Evolutionary conservation across 1,140 invertebrate genomes (phyloP).

Genomic region (Caenorhabditis remanei): DNA sequence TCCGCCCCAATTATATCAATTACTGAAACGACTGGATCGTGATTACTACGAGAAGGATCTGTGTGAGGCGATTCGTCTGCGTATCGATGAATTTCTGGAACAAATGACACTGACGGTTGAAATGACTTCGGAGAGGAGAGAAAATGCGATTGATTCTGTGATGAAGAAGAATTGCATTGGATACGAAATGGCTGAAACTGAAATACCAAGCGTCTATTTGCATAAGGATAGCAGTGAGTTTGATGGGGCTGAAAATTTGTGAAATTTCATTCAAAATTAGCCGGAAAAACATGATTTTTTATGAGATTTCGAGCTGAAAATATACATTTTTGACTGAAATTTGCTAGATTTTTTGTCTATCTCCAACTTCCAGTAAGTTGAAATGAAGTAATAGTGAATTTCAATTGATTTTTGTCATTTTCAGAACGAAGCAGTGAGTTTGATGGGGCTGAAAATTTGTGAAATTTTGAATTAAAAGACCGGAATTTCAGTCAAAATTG

Average conservation of each 20-base stretch:
- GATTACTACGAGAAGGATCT: slow-evolving; percentile 53
- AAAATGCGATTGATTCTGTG: background rate
- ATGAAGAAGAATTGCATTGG: background rate
- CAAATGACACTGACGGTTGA: slow-evolving; percentile 63
- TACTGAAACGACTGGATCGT: slow-evolving; percentile 51
- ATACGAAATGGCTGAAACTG: background rate
- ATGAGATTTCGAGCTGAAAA: too few species aligned
- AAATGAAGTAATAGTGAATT: too few species aligned
- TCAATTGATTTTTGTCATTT: too few species aligned
- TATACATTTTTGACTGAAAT: background rate
- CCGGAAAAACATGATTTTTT: too few species aligned
- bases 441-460: background rate
- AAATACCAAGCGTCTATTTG: slow-evolving; percentile 1
- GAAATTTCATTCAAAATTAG: background rate
- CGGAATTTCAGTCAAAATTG: too few species aligned
- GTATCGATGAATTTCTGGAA: slow-evolving; percentile 49
- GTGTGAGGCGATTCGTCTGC: background rate
- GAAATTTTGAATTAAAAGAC: background rate
- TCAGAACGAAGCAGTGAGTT: too few species aligned
- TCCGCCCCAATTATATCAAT: slow-evolving; percentile 61
- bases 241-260: background rate
- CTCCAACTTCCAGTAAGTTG: too few species aligned
- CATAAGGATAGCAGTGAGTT: slow-evolving; percentile 59
- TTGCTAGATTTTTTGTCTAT: too few species aligned
- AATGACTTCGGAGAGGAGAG: slow-evolving; percentile 49